A percentile compares a stretch with the other conserved stretches of the same genome.
These are phyloP conservation scores for Pygmarrhopalites habei DNA, from an alignment of 1,140 invertebrate species.

Conservation along the genomic window DNA sequence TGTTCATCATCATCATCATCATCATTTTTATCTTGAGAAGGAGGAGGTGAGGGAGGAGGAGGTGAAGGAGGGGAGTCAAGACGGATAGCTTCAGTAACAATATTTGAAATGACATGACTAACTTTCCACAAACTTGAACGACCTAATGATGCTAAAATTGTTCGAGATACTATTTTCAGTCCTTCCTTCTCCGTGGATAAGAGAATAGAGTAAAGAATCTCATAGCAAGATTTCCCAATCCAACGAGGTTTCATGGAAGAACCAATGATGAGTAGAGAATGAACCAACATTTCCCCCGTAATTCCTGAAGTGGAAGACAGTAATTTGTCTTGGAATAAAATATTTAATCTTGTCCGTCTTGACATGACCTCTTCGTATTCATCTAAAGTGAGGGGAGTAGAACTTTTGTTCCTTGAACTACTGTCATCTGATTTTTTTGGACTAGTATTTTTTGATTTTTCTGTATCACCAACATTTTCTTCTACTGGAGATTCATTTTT, in stretches of 20 bases:
- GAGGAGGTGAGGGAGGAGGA: no score
- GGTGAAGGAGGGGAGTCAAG: no score
- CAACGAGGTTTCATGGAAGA: constrained; percentile 12
- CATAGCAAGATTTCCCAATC: constrained; percentile 14
- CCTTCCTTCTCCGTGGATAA: constrained; percentile 7
- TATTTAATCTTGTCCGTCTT: not conserved
- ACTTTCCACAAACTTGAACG: constrained; percentile 16
- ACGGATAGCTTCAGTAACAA: not conserved
- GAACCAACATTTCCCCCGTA: constrained; percentile 8
- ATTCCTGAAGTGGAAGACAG: not conserved
- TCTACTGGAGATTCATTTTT: not conserved
- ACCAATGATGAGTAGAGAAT: constrained; percentile 25
- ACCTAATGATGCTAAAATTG: constrained; percentile 1
- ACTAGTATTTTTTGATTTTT: no score
- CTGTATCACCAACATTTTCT: no score
- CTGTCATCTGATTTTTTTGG: no score
- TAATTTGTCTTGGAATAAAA: not conserved
- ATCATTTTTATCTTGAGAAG: not conserved
- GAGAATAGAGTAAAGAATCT: constrained; percentile 7
- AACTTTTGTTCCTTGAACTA: no score
- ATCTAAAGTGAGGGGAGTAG: not conserved
- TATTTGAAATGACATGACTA: not conserved
- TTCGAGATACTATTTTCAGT: not conserved
- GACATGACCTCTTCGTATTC: constrained; percentile 17
- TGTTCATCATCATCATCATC: no score